phyloP scores from a whole-genome alignment of 1,140 invertebrate genomes.

The Apocrypta bakeri region DNA sequence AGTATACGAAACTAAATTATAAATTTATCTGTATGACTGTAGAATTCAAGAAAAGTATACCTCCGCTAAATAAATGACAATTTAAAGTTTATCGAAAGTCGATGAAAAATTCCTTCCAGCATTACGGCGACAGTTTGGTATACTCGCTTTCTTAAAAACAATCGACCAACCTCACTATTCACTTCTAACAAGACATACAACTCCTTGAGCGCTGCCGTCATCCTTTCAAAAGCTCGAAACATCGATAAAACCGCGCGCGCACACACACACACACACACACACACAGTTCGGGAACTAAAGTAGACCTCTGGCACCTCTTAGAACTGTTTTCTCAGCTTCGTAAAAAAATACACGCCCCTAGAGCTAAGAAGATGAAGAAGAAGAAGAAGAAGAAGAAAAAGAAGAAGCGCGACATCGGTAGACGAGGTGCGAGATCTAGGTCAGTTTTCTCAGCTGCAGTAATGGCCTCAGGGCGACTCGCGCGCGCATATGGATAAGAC shows the following conservation, averaged over 20 bases:
- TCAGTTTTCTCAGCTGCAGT: slow-evolving; percentile 68
- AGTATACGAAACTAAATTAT: too few relatives aligned
- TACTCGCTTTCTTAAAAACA: background rate
- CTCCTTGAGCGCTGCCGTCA: background rate
- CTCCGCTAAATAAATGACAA: too few relatives aligned
- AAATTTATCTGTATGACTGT: too few relatives aligned
- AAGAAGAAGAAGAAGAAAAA: too few relatives aligned
- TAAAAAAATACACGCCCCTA: slow-evolving; percentile 4
- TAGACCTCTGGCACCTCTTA: background rate
- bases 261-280: too few relatives aligned
- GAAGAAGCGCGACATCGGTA: slow-evolving; percentile 27
- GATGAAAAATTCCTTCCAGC: background rate
- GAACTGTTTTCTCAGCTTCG: slow-evolving; percentile 7
- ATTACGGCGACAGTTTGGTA: background rate
- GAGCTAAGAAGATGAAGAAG: slow-evolving; percentile 18
- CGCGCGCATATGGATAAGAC: slow-evolving; percentile 63
- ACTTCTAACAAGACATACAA: background rate
- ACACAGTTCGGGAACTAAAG: background rate
- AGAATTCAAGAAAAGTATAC: too few relatives aligned
- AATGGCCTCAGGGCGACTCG: slow-evolving; percentile 11
- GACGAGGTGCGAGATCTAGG: slow-evolving; percentile 64
- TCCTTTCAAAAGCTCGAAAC: background rate
- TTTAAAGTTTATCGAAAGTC: background rate
- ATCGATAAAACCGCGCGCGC: background rate
- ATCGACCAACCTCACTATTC: background rate